Percentiles rank a stretch among this genome's conserved stretches.
Conservation (phyloP, 2,888 invertebrate species). For the Polymixis lichenea region DNA sequence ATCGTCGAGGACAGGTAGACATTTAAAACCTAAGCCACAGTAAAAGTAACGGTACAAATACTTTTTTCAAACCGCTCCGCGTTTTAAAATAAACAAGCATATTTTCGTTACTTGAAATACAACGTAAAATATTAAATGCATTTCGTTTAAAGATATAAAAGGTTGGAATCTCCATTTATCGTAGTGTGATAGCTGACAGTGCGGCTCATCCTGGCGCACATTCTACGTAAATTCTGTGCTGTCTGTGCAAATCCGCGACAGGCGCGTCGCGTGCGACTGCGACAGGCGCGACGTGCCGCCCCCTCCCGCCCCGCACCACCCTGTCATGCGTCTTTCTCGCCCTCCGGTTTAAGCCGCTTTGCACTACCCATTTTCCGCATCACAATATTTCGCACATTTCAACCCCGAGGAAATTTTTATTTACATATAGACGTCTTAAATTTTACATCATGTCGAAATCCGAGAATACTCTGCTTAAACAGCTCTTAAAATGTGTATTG, state of each 20-base stretch:
- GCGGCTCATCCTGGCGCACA: conserved; percentile 40
- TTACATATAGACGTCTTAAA: conserved; percentile 58
- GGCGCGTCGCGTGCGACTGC: conserved; percentile 60
- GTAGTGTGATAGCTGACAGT: conserved; percentile 53
- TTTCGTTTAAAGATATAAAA: conserved; percentile 45
- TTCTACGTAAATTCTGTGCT: conserved; percentile 51
- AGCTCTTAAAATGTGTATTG: conserved; percentile 33
- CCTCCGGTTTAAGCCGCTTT: conserved; percentile 61
- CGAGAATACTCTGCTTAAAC: conserved; percentile 45
- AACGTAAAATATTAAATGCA: conserved; percentile 40
- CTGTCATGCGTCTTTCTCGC: conserved; percentile 6
- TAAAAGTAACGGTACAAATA: conserved; percentile 11
- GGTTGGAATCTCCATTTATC: conserved; percentile 52
- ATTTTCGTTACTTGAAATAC: conserved; percentile 5
- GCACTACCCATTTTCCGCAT: conserved; percentile 64
- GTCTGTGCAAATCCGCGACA: conserved; percentile 60
- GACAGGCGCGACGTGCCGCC: conserved; percentile 39
- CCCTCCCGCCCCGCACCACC: background rate
- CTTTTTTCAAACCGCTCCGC: background rate
- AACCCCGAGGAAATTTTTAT: conserved; percentile 53
- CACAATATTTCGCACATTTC: conserved; percentile 64
- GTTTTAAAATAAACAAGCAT: background rate
- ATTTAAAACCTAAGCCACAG: background rate
- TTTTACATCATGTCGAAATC: conserved; percentile 59
- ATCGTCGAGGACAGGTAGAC: conserved; percentile 1